phyloP scores from a whole-genome alignment of 1,140 invertebrate genomes.

The Chlorops oryzae region DNA sequence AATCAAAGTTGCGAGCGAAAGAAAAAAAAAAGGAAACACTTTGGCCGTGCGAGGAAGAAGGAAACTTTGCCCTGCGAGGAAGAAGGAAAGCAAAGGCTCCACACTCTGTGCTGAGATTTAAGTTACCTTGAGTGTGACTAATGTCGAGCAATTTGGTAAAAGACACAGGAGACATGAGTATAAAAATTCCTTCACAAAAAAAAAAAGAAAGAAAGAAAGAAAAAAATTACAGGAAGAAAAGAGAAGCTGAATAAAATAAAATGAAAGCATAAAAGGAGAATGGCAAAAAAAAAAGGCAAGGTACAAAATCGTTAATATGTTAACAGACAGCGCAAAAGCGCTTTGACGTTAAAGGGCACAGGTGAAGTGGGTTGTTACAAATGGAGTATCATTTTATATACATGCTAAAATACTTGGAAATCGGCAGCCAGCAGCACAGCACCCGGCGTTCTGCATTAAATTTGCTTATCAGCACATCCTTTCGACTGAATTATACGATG shows the following conservation, averaged over 20 bases:
- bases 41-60: neutral
- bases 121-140: slow-evolving; percentile 13
- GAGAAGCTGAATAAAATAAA: too few species aligned
- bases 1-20: too few species aligned
- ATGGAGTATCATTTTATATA: neutral
- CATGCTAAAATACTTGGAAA: neutral
- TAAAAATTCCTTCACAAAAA: neutral
- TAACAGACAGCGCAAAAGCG: too few species aligned
- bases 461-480: slow-evolving; percentile 18
- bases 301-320: slow-evolving; percentile 20
- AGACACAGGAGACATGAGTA: slow-evolving; percentile 9
- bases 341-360: too few species aligned
- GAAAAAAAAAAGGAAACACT: neutral
- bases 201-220: slow-evolving; percentile 5
- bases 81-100: too few species aligned
- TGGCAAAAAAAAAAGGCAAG: slow-evolving; percentile 10
- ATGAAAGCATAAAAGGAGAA: neutral
- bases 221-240: slow-evolving; percentile 13
- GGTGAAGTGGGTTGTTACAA: too few species aligned
- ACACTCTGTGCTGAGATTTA: too few species aligned
- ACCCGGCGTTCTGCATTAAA: slow-evolving; percentile 13
- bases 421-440: neutral
- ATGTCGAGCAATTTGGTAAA: slow-evolving; percentile 17
- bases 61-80: neutral
- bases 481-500: too few species aligned